Base-by-base conservation (phyloP, 2,888 invertebrate genomes). In the Pammene aurita region DNA sequence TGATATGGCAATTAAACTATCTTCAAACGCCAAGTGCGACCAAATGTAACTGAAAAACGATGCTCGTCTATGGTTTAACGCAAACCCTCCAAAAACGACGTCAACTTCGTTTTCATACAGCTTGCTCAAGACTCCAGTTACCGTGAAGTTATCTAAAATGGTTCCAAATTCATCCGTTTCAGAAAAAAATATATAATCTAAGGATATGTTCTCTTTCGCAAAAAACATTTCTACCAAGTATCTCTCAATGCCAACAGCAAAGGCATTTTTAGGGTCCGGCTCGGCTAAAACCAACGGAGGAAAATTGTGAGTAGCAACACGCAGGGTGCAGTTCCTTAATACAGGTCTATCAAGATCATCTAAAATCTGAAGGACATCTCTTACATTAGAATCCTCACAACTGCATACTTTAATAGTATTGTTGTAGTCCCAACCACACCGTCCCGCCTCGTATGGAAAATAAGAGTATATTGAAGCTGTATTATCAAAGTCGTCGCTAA, bases 141-240 rank as follows among this genome's bases (percentile, higher is more conserved):
- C 46, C 11, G 68, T 69, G 34, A 66, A 66, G n/a, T 72, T 72
- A 41, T 66, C 56, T 14, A 57, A 66, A 41, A 72, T 35, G n/a
- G 26, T 46, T 16, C 72, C 72, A 34, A 56, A 71, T 14, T 50
- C 58, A 52, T 57, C 46, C 0, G 18, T n/a, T 14, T 60, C 41
- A 6, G 57, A 14, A 18, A 69, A 56, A 67, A 55, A 68, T 13
- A 38, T 61, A 16, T 72, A 72, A 41, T 66, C 60, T 9, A 71
- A 6, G 9, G 55, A 13, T 18, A 72, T 57, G 7, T 64, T 38
- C 35, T 64, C 41, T 38, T 13, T 34, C 46, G 64, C 46, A 34
- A 61, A 66, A 9, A 69, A 55, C 42, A 60, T 46, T 56, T 66
- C 57, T 16, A 72, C 38, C 48, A 68, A 48, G 35, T 55, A 71